Base-by-base conservation (phyloP, 2,113 vertebrate genomes). In the Guaruba guarouba region DNA sequence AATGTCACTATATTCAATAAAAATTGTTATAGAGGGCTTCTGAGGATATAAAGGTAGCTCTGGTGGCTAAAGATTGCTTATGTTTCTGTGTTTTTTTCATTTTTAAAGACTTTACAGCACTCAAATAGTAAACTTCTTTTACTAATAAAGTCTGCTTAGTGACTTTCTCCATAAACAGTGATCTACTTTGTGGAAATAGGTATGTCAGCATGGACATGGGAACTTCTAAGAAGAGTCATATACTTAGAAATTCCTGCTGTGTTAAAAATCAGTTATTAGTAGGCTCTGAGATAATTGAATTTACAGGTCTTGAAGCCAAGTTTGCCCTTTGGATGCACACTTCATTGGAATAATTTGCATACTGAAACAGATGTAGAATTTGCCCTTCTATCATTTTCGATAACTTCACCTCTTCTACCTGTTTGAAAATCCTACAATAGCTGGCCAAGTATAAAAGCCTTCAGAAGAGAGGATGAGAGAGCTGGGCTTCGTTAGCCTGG, bases 11-110 rank as follows among this genome's bases (percentile, higher is more conserved):
- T 67, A 71, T 90, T 92, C 3, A 1, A 79, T 37, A 66, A n/a
- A 94, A 86, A 88, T 93, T 77, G 67, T 62, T 59, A 59, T 10
- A 51, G 39, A 78, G 61, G 83, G 24, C 62, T 96, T 97, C 64
- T 88, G 19, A 78, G 73, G 51, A 63, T 35, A 90, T 64, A 52
- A 76, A 91, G 9, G 44, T 90, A 86, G 52, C 54, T 87, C 86
- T 74, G 33, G 33, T 55, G 88, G 54, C 68, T 41, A 48, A 88
- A 90, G 89, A 71, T 7, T 70, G 67, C 41, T 63, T 70, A 67
- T 67, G 51, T 88, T 95, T 95, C 74, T 59, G 35, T 48, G 27
- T 37, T 49, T 93, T 88, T 89, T 90, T 91, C 2, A 84, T 89
- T 89, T 93, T 92, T 93, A 88, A 92, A 89, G 70, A 57, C 49